Base-by-base conservation (phyloP, 2,888 invertebrate species). In the Patella ulyssiponensis region DNA sequence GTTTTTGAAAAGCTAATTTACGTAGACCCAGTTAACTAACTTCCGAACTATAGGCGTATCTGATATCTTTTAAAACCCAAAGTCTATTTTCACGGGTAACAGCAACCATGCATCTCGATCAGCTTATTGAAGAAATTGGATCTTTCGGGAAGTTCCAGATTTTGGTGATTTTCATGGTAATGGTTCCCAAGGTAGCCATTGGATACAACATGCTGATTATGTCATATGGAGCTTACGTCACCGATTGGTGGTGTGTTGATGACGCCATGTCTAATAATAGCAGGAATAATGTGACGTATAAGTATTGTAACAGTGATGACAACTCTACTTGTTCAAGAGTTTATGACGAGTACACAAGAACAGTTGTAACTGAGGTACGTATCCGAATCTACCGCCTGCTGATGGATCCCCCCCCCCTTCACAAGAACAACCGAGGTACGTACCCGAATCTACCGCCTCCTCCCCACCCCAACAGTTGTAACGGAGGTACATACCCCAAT, bases 161-260 rank as follows among this genome's bases (percentile, higher is more conserved):
- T 12, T 52, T 81, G 3, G 64, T 80, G 53, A 56, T 77, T 20
- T 54, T 72, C 1, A 64, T 78, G 15, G 75, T 74, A 11, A 58
- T 71, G 15, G 17, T 79, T 2, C 73, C 74, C 1, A 54, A 79
- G 9, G 33, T 78, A 17, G 69, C 77, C 9, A 53, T 80, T 5
- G 78, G 77, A 71, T 83, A 81, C 82, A 79, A 80, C 76, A 82
- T 83, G 83, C 51, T 83, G 70, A 79, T 81, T 14, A 83, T 83
- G 83, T 76, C 77, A 14, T 81, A 74, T 52, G 78, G 79, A 4
- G 83, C 79, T 2, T 73, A 79, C 20, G 73, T 79, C 11, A 81
- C 83, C 15, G 79, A 80, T 44, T 83, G 78, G 80, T 75, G 76
- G 58, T 83, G 83, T 52, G 52, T 77, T n/a, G 77, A 77, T 9